phyloP scores from a whole-genome alignment of 2,888 invertebrate species.

The Rutpela maculata region DNA sequence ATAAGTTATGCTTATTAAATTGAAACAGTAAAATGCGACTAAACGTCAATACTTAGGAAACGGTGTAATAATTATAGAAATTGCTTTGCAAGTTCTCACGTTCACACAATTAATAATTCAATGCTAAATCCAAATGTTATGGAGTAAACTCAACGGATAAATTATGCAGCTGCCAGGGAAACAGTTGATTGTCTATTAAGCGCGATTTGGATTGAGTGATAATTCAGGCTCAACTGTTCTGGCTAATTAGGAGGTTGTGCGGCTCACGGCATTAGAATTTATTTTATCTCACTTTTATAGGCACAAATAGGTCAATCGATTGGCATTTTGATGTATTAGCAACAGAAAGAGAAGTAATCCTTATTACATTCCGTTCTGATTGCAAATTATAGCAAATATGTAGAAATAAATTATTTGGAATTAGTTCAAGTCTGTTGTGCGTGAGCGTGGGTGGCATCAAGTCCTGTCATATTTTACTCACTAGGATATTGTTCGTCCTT shows the following conservation, averaged over 20 bases:
- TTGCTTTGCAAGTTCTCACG: conserved; percentile 4
- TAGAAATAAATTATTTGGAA: neutral
- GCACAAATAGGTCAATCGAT: conserved; percentile 7
- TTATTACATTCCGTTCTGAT: neutral
- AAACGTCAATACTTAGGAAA: conserved; percentile 1
- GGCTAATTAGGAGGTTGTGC: conserved; percentile 1
- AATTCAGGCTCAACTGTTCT: conserved; percentile 4
- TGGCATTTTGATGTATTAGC: neutral
- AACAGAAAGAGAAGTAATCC: neutral
- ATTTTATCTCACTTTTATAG: conserved; percentile 3
- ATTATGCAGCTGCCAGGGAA: conserved; percentile 2
- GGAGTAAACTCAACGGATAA: conserved; percentile 1
- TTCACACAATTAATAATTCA: conserved; percentile 7
- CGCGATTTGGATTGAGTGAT: conserved; percentile 2
- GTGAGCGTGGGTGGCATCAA: too few species aligned
- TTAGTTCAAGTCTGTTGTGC: too few species aligned
- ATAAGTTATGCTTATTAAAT: conserved; percentile 1
- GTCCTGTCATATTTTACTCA: too few species aligned
- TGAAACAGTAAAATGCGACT: neutral
- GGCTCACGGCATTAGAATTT: neutral
- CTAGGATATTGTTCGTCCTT: too few species aligned
- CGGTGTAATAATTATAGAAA: conserved; percentile 7
- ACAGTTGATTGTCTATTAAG: conserved; percentile 3
- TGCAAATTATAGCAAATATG: neutral
- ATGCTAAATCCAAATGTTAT: conserved; percentile 1